These are phyloP conservation scores for Eciton burchellii DNA, from an alignment of 1,140 invertebrate species.

Conservation along the genomic window DNA sequence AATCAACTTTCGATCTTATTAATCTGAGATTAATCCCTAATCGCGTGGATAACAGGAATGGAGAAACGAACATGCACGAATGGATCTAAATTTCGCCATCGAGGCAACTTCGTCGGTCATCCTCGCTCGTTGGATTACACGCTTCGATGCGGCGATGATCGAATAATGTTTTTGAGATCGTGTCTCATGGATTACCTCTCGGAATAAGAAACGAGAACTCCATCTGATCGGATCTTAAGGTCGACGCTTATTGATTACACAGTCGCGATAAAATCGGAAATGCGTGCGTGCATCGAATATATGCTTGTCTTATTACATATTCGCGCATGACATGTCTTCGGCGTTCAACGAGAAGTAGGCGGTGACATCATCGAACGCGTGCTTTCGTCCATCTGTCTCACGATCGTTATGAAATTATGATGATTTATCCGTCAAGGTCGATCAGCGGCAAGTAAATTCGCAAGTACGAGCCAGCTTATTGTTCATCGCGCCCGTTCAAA, in stretches of 20 bases:
- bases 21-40: too few relatives aligned
- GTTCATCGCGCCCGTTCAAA: not conserved
- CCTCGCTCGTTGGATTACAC: not conserved
- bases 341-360: constrained; percentile 62
- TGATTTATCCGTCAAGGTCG: constrained; percentile 59
- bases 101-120: not conserved
- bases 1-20: too few relatives aligned
- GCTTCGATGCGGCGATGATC: not conserved
- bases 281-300: constrained; percentile 30
- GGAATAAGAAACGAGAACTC: not conserved
- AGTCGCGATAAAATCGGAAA: constrained; percentile 15
- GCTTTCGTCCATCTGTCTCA: constrained; percentile 36
- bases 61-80: not conserved
- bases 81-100: not conserved
- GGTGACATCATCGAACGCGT: constrained; percentile 68
- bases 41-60: not conserved
- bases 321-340: constrained; percentile 36
- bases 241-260: not conserved
- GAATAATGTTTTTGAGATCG: constrained; percentile 10
- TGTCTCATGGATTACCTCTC: not conserved
- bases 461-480: constrained; percentile 17
- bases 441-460: constrained; percentile 39
- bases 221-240: not conserved
- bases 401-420: constrained; percentile 64
- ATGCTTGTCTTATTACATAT: constrained; percentile 39